phyloP scores from a whole-genome alignment of 1,140 invertebrate genomes.

The Ceratina japonica region DNA sequence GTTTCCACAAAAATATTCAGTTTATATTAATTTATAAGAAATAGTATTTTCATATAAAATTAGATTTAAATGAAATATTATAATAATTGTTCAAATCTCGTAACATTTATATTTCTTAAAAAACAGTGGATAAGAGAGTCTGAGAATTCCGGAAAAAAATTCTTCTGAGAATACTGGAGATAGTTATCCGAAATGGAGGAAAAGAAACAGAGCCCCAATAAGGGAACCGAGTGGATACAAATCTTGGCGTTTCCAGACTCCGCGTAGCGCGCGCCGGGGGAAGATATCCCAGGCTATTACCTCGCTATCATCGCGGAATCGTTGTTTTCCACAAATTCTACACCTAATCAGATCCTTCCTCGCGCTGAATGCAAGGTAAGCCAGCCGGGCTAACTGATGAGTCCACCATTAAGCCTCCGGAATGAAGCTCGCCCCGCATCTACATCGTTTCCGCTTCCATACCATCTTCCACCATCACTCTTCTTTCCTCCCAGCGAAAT shows the following conservation, averaged over 20 bases:
- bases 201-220: not conserved
- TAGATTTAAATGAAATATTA: no score
- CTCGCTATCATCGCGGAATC: not conserved
- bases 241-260: not conserved
- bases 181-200: not conserved
- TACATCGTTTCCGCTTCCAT: not conserved
- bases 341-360: conserved; percentile 4
- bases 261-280: no score
- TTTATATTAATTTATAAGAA: no score
- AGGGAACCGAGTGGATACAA: not conserved
- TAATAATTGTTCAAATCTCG: no score
- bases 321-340: conserved; percentile 5
- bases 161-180: not conserved
- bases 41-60: no score
- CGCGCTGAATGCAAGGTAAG: not conserved
- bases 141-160: not conserved
- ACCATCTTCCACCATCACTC: not conserved
- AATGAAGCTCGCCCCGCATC: not conserved
- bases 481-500: not conserved
- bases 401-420: not conserved
- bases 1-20: no score
- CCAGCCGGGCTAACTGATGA: not conserved
- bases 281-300: not conserved
- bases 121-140: no score
- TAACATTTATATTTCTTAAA: no score